phyloP scores from a whole-genome alignment of 2,888 invertebrate genomes.

The Crossocerus cetratus region DNA sequence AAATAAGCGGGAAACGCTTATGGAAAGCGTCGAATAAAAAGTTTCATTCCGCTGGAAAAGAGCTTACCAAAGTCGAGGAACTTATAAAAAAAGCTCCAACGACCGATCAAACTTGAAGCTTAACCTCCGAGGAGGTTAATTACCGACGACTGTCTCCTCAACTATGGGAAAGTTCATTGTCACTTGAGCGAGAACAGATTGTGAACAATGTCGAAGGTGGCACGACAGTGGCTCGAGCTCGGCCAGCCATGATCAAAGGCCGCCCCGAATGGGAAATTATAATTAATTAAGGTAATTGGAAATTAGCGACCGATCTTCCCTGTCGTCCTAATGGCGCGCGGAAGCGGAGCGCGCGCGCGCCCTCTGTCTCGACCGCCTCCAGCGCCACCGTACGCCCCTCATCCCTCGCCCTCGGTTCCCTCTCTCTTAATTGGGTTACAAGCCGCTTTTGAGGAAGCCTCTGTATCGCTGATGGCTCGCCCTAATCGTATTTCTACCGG shows the following conservation, averaged over 20 bases:
- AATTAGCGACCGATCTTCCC: conserved; percentile 75
- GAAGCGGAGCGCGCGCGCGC: conserved; percentile 48
- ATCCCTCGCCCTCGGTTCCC: conserved; percentile 47
- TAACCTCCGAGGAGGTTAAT: too few species aligned
- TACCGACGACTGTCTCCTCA: too few species aligned
- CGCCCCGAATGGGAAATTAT: conserved; percentile 72
- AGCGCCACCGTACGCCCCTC: too few species aligned
- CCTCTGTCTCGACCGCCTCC: too few species aligned
- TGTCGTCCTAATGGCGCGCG: conserved; percentile 66
- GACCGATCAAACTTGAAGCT: too few species aligned
- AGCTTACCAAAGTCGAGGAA: too few species aligned
- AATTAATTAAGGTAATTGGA: conserved; percentile 74
- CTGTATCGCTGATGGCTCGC: conserved; percentile 73
- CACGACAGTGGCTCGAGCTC: not conserved
- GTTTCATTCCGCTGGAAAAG: too few species aligned
- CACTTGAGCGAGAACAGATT: not conserved
- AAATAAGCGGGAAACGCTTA: too few species aligned
- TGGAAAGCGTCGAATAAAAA: too few species aligned
- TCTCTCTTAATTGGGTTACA: conserved; percentile 72
- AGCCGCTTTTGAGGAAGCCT: conserved; percentile 75
- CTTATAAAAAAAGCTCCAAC: too few species aligned
- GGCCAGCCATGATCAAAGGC: conserved; percentile 69
- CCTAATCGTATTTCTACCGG: conserved; percentile 74
- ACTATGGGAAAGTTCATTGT: not conserved
- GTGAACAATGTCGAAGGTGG: not conserved